Base-by-base conservation (phyloP, 2,113 vertebrate species). In the Actenoides hombroni region DNA sequence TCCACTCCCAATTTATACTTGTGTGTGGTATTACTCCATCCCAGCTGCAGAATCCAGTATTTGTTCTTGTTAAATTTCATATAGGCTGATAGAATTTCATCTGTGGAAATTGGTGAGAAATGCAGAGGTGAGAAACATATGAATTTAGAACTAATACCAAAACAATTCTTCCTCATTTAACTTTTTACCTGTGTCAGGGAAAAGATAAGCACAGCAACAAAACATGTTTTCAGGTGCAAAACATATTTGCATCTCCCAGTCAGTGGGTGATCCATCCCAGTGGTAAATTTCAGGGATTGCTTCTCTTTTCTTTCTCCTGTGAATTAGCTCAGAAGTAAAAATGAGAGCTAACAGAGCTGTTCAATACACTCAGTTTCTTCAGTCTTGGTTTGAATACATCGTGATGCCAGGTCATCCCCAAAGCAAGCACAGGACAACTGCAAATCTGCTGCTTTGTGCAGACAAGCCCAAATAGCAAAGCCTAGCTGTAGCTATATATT, bases 31-130 rank as follows among this genome's bases (percentile, higher is more conserved):
- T 76, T 67, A 31, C 3, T 70, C 40, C 24, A 48, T 42, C 5
- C 13, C 35, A 61, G 54, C 26, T 63, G 12, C 19, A 67, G 28
- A 88, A 93, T 35, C 15, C 8, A 2, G 5, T 1, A 33, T 83
- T 79, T 75, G 4, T 12, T 77, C 9, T 39, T 75, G 16, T 42
- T 67, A 71, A 48, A 49, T 63, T 76, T 75, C 37, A 23, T 46
- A 49, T 12, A 70, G 5, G 14, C 8, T 67, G 28, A 75, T 61
- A 0, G 0, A 11, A 16, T 81, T 78, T 79, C 7, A 19, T 42
- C 53, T 64, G 13, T 35, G 33, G 33, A 90, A 68, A 63, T 4
- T 23, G 9, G 4, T 60, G 28, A 57, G 63, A 76, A 76, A 37
- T 0, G 0, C 10, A 49, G 44, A 64, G 17, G 14, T 79, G n/a